Evolutionary conservation across 2,113 vertebrate genomes (phyloP), one percentile per base, ranked within the genome.

Genomic region (Chloebia gouldiae): DNA sequence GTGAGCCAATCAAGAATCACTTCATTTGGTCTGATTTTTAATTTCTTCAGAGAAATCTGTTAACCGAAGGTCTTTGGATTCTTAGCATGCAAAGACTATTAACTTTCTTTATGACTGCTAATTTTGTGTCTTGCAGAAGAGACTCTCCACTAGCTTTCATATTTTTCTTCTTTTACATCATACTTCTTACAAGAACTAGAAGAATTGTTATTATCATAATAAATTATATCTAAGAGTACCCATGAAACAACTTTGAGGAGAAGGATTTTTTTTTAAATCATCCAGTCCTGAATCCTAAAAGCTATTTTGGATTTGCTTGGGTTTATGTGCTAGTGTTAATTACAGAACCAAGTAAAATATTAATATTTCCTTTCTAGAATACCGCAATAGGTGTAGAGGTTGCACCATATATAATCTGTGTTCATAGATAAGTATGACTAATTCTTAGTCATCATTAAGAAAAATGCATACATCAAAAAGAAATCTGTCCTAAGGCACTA

Each of bases 391-490:
- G 21, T 75, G 19, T 81, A 59, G 80, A 89, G 28, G 35, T 83
- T 93, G 33, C 28, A 63, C 56, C 93, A 51, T 86, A 54, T 86
- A 87, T 94, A 89, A 92, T 64, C 68, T 86, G 28, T 92, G 54
- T 68, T 84, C 71, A 40, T 31, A 96, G 86, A 91, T 91, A 94
- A 86, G 49, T 82, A 63, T 96, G 76, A 96, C 82, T 96, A 96
- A 96, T 95, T 50, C 56, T 81, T 40, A 40, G 40, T 40, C 40
- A 40, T 13, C 40, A 40, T 40, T 40, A 40, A 40, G 40, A 40
- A 40, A 40, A 40, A 40, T 40, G 40, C 9, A 23, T 50, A 87
- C 66, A 84, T 94, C 66, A 93, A 92, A 97, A 96, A 91, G 80
- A 97, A 91, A 93, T 94, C 79, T 97, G 65, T 94, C 72, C 56